These are phyloP conservation scores for Drosophila melanogaster DNA, from an alignment of 1,140 invertebrate species.

Conservation along the genomic window DNA sequence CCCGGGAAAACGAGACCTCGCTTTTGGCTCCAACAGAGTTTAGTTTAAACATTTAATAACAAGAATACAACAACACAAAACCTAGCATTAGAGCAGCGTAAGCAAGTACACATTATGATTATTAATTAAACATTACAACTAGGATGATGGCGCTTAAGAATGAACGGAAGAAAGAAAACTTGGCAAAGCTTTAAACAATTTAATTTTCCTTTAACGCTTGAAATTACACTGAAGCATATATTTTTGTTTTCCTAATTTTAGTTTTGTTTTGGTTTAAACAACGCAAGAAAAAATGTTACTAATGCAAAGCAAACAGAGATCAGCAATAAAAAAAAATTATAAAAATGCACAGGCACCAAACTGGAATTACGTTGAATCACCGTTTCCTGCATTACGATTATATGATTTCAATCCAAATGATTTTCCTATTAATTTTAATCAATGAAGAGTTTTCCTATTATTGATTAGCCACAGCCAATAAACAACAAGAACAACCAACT, in stretches of 20 bases:
- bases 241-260: slow-evolving; percentile 76
- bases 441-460: slow-evolving; percentile 75
- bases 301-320: slow-evolving; percentile 71
- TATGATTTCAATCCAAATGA: slow-evolving; percentile 35
- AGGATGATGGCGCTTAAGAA: slow-evolving; percentile 45
- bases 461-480: slow-evolving; percentile 57
- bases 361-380: slow-evolving; percentile 41
- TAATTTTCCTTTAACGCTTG: slow-evolving; percentile 71
- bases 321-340: slow-evolving; percentile 55
- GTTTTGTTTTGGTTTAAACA: slow-evolving; percentile 70
- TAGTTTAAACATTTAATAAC: slow-evolving; percentile 45
- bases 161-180: slow-evolving; percentile 60
- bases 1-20: slow-evolving; percentile 4
- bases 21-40: slow-evolving; percentile 33
- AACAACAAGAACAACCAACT: slow-evolving; percentile 43
- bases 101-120: slow-evolving; percentile 67
- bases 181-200: slow-evolving; percentile 84
- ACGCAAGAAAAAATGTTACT: slow-evolving; percentile 64
- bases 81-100: slow-evolving; percentile 57
- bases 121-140: slow-evolving; percentile 64
- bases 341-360: slow-evolving; percentile 33
- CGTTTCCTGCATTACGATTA: slow-evolving; percentile 48
- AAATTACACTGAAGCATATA: slow-evolving; percentile 66
- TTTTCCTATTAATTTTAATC: slow-evolving; percentile 80
- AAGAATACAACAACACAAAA: slow-evolving; percentile 28